Base-by-base conservation (phyloP, 2,797 vertebrate species). In the Remorina albescens region DNA sequence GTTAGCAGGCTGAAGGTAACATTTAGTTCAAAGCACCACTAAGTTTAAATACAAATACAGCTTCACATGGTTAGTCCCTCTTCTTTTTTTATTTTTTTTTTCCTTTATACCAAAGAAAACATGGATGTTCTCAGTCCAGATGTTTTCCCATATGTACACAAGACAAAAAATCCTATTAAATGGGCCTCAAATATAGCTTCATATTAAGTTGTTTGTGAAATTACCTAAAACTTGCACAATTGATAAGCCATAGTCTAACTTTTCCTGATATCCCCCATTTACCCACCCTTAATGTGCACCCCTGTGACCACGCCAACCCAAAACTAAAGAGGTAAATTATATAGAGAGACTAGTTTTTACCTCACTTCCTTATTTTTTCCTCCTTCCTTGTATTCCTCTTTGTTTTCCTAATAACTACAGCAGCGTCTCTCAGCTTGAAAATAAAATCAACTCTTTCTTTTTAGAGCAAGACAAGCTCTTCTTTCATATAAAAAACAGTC, bases 401-500 rank as follows among this genome's bases (percentile, higher is more conserved):
- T 80, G 68, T 82, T 81, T 80, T 61, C 28, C 58, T 72, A 74
- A 82, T 81, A 84, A 87, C 82, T 65, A 51, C 58, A 75, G 75
- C 63, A 84, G 78, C 59, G 34, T 72, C 66, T 84, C 72, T 76
- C 71, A 34, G 67, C 69, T 75, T 19, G 51, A 28, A 73, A 69
- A 76, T 81, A 75, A 80, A 82, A 79, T 8, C 39, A 64, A 67
- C 30, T 49, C 30, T 65, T 47, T 72, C 80, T 80, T 81, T 55
- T 30, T 30, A 54, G 23, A 55, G 62, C 26, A 5, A 80, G 57
- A 76, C 82, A 81, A 84, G 66, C 81, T 88, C 78, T 74, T 65
- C 53, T 70, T 82, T 84, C 57, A 71, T 74, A 74, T 88, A 82
- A 86, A 86, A 60, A 77, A 67, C 44, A 55, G 84, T 79, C 76